Percentiles rank a stretch among this genome's conserved stretches.
Evolutionary conservation across 2,888 invertebrate genomes (phyloP).

Genomic region (Trichacis sp.): DNA sequence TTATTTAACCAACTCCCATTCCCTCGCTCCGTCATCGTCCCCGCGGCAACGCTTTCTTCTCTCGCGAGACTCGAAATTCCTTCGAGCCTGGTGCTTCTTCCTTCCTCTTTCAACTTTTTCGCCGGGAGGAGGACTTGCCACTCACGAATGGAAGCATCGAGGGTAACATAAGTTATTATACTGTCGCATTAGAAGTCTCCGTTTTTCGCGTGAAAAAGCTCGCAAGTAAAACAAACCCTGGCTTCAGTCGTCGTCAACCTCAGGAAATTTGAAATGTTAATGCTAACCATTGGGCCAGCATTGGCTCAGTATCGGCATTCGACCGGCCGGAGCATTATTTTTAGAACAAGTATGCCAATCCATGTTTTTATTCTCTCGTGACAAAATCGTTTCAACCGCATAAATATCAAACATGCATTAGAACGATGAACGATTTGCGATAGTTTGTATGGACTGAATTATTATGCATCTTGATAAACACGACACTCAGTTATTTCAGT

Average conservation of each 20-base stretch:
- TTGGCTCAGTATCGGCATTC: too few relatives aligned
- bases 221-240: background rate
- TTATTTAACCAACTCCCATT: conserved; percentile 64
- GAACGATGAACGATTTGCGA: too few relatives aligned
- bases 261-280: too few relatives aligned
- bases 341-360: too few relatives aligned
- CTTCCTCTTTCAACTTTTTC: conserved; percentile 18
- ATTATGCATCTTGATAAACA: too few relatives aligned
- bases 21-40: conserved; percentile 44
- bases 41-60: conserved; percentile 35
- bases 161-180: conserved; percentile 47
- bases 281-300: too few relatives aligned
- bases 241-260: background rate
- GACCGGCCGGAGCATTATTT: too few relatives aligned
- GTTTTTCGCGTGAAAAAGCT: conserved; percentile 13
- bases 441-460: too few relatives aligned
- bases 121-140: conserved; percentile 34
- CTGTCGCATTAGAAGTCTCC: conserved; percentile 55
- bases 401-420: too few relatives aligned
- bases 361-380: too few relatives aligned
- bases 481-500: too few relatives aligned
- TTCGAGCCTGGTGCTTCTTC: conserved; percentile 40
- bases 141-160: conserved; percentile 56
- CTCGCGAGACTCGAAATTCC: conserved; percentile 35
- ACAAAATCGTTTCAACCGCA: too few relatives aligned